These are phyloP conservation scores for Neomicropteryx cornuta DNA, from an alignment of 1,140 invertebrate genomes.

Conservation along the genomic window DNA sequence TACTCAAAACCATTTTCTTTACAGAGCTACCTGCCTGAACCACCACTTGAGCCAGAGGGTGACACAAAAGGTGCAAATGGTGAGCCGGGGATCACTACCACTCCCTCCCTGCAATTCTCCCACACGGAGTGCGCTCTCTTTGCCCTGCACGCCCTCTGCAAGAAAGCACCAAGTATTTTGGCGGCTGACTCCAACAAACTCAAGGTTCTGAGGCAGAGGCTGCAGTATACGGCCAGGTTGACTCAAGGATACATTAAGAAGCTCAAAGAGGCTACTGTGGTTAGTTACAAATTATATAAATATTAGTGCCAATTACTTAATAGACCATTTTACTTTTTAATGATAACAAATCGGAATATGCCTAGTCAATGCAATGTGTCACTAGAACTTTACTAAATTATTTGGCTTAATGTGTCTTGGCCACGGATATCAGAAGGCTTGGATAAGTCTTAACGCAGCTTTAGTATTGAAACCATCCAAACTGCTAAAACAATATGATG, in stretches of 20 bases:
- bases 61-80: conserved; percentile 4
- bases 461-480: too few species aligned
- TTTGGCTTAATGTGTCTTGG: too few species aligned
- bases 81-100: conserved; percentile 24
- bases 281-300: conserved; percentile 18
- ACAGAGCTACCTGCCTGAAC: conserved; percentile 67
- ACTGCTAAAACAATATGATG: too few species aligned
- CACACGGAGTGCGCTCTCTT: conserved; percentile 89
- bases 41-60: conserved; percentile 52
- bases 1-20: too few species aligned
- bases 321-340: too few species aligned
- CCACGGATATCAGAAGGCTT: too few species aligned
- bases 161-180: conserved; percentile 62
- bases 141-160: conserved; percentile 79
- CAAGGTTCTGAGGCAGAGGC: conserved; percentile 77
- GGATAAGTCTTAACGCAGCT: too few species aligned
- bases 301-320: too few species aligned
- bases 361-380: too few species aligned
- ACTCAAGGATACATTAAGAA: conserved; percentile 90
- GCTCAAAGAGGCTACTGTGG: conserved; percentile 69
- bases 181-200: conserved; percentile 66
- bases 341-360: too few species aligned
- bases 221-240: conserved; percentile 87
- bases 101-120: conserved; percentile 80
- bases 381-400: too few species aligned